Base-by-base conservation (phyloP, 2,113 vertebrate genomes). In the Prunella fulvescens region DNA sequence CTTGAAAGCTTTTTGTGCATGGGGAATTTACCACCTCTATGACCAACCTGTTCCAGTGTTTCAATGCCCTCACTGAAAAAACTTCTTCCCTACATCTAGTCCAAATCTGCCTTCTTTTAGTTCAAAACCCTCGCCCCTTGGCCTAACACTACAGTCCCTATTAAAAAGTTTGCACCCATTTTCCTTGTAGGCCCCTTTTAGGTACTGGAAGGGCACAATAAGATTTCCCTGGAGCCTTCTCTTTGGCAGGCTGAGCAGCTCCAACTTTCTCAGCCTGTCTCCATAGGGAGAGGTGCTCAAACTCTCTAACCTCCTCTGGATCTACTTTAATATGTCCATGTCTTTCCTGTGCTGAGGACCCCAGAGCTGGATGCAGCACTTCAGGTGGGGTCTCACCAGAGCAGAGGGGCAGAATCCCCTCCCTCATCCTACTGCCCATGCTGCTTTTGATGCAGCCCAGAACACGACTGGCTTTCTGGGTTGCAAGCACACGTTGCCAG, bases 381-480 rank as follows among this genome's bases (percentile, higher is more conserved):
- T 2, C 56, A 45, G 20, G 19, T 47, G 24, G 14, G 8, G 12
- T 80, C 67, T 71, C 51, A 56, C 9, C 5, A 40, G 66, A 64
- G 24, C 2, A 0, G 33, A 54, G 11, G 15, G 28, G 22, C 8
- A 90, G 51, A 65, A 70, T 58, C 54, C 14, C 20, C 29, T 50
- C 39, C 12, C 24, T 33, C 0, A 5, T 4, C 25, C 39, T 60
- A 16, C 39, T 74, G 66, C 24, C 24, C 66, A 54, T 0, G 0
- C 13, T 70, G 6, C 45, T 83, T 54, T n/a, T 14, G 25, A 60
- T 26, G 12, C 22, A 65, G 23, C 40, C 33, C 56, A 65, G 35
- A 12, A 70, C 28, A 28, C 0, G 7, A 24, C 0, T 19, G 9
- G 45, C 22, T 6, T 76, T 80, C 50, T 40, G 35, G 50, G 29